Conservation (phyloP, 2,113 vertebrate species). For the Scytalopus superciliaris region DNA sequence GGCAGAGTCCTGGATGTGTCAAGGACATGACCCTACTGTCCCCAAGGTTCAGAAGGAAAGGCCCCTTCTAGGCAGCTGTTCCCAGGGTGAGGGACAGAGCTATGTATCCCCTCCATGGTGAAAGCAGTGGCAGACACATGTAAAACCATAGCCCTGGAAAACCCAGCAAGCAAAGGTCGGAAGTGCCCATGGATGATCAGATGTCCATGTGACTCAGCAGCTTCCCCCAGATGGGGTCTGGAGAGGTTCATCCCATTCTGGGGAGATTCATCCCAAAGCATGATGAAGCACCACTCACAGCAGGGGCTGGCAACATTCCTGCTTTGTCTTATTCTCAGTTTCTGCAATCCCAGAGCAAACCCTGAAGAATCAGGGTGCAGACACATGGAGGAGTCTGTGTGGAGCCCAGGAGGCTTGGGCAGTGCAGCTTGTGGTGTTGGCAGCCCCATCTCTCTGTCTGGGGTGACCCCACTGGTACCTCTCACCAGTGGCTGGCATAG, state of each 20-base stretch:
- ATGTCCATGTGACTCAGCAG: neutral
- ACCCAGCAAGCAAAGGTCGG: neutral
- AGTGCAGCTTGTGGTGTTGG: accelerated
- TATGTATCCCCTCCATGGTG: accelerated
- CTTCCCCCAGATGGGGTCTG: neutral
- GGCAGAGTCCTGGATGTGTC: neutral
- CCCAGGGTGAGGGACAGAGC: neutral
- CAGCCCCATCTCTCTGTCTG: accelerated
- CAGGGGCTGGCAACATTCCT: neutral
- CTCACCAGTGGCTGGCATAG: neutral
- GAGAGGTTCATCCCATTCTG: neutral
- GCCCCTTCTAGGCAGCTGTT: neutral
- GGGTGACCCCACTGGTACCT: neutral
- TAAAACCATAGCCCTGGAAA: neutral
- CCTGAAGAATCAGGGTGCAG: neutral
- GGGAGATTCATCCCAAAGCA: neutral
- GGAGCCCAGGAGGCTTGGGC: accelerated
- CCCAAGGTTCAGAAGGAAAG: neutral
- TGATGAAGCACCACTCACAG: accelerated
- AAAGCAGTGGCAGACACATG: accelerated
- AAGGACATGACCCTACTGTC: neutral
- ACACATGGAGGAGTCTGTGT: accelerated
- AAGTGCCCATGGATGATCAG: neutral
- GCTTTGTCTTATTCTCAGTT: neutral
- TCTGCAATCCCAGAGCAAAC: neutral